Conservation (phyloP, 2,797 vertebrate genomes). For the Toxotes lorentzi region DNA sequence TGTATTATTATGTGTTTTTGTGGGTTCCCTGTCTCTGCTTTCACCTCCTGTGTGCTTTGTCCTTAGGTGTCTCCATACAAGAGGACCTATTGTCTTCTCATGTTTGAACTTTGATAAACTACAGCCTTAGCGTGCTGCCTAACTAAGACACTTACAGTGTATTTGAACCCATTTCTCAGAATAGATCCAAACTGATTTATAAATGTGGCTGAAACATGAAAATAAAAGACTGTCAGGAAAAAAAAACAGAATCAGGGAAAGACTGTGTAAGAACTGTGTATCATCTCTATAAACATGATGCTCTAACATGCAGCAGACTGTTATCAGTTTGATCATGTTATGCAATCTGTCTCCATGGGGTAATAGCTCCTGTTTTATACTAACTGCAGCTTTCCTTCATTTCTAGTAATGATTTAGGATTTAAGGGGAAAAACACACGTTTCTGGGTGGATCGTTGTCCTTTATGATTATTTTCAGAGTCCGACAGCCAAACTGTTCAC, state of each 20-base stretch:
- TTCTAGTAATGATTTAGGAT: not conserved
- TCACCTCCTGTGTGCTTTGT: not conserved
- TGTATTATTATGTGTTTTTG: no score
- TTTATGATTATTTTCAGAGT: not conserved
- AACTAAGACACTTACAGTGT: not conserved
- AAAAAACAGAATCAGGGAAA: no score
- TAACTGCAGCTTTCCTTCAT: not conserved
- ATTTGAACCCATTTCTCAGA: not conserved
- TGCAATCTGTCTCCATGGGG: constrained; percentile 16
- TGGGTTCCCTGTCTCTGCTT: no score
- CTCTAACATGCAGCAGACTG: not conserved
- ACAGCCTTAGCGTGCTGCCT: not conserved
- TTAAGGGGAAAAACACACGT: not conserved
- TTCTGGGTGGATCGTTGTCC: not conserved
- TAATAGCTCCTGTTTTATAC: not conserved
- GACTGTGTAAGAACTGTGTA: not conserved
- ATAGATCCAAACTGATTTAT: not conserved
- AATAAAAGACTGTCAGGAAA: not conserved
- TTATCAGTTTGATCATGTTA: constrained; percentile 28
- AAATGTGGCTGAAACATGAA: not conserved
- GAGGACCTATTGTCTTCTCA: not conserved
- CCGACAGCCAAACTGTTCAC: not conserved
- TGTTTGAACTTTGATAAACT: not conserved
- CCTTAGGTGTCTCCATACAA: not conserved
- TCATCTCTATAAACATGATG: not conserved